Conservation (phyloP, 2,888 invertebrate genomes). For the Hipparchia sbordonii region DNA sequence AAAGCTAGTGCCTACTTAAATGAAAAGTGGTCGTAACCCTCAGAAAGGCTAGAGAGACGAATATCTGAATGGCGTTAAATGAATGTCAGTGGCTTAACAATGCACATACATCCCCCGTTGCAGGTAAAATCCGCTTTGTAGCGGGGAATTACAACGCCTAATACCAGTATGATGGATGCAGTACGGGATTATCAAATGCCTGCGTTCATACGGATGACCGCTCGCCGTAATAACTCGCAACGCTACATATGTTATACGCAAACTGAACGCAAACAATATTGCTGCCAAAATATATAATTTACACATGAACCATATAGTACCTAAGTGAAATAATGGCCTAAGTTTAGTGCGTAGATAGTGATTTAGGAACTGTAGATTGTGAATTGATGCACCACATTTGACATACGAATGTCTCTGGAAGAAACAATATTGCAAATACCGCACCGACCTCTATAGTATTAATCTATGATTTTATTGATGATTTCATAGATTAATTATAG, state of each 20-base stretch:
- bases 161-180: constrained; percentile 29
- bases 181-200: constrained; percentile 32
- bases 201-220: constrained; percentile 27
- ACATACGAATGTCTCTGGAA: too few relatives aligned
- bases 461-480: too few relatives aligned
- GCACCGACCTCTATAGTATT: too few relatives aligned
- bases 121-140: constrained; percentile 22
- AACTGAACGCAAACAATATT: constrained; percentile 13
- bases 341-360: background rate
- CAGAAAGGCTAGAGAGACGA: too few relatives aligned
- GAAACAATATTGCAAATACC: too few relatives aligned
- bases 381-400: too few relatives aligned
- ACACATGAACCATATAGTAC: background rate
- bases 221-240: constrained; percentile 24
- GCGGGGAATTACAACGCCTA: constrained; percentile 25
- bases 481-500: too few relatives aligned
- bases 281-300: constrained; percentile 7
- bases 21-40: too few relatives aligned
- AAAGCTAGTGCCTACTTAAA: too few relatives aligned
- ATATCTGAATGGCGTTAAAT: background rate
- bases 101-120: background rate
- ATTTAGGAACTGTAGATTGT: background rate
- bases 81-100: constrained; percentile 3
- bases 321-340: background rate
- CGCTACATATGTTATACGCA: constrained; percentile 12